phyloP scores from a whole-genome alignment of 2,797 vertebrate species.

The Rhincodon typus region DNA sequence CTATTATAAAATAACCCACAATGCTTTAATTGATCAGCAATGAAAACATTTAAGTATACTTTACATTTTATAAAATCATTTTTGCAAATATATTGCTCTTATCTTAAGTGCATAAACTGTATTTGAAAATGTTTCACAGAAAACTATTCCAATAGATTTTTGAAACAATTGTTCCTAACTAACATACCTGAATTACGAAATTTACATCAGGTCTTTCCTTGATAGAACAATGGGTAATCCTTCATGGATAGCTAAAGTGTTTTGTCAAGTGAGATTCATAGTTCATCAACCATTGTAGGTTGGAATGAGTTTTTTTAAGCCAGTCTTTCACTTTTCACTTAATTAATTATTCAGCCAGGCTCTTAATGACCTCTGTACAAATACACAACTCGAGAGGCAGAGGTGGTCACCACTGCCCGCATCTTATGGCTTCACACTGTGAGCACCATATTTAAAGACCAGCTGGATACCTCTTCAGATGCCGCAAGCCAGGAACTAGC shows the following conservation, averaged over 20 bases:
- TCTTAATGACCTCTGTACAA: too few relatives aligned
- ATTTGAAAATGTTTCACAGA: background rate
- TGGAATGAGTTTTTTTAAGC: too few relatives aligned
- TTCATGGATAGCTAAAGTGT: background rate
- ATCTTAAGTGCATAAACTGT: background rate
- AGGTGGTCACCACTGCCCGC: too few relatives aligned
- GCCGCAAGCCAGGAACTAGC: too few relatives aligned
- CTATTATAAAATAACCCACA: background rate
- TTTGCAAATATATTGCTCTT: background rate
- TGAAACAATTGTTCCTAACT: background rate
- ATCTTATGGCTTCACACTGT: too few relatives aligned
- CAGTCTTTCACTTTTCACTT: too few relatives aligned
- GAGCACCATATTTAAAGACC: too few relatives aligned
- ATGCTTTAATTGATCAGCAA: background rate
- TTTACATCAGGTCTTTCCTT: background rate
- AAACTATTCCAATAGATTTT: background rate
- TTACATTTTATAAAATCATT: background rate
- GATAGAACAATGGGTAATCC: background rate
- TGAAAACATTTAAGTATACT: background rate
- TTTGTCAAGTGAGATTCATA: too few relatives aligned
- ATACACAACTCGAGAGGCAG: too few relatives aligned
- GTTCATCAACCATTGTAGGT: too few relatives aligned
- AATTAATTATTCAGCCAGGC: too few relatives aligned
- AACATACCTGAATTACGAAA: background rate
- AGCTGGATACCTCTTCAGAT: too few relatives aligned